Conservation (phyloP, 2,888 invertebrate genomes). For the Hydriomena furcata region DNA sequence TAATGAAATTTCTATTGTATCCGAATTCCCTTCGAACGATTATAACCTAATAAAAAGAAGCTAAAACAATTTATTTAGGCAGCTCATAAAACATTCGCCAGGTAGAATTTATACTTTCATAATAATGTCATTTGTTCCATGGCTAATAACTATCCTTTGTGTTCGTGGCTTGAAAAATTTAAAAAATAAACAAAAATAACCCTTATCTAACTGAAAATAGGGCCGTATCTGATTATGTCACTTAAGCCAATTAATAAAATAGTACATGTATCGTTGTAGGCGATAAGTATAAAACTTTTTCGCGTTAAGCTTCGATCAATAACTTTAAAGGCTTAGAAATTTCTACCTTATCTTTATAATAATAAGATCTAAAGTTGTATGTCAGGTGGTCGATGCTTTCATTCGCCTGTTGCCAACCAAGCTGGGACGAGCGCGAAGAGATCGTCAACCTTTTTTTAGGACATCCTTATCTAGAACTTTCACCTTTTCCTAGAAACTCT, state of each 20-base stretch:
- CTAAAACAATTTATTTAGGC: conserved; percentile 20
- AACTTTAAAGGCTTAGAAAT: conserved; percentile 45
- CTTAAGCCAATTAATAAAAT: conserved; percentile 65
- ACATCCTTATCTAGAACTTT: conserved; percentile 63
- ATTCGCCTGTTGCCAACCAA: conserved; percentile 77
- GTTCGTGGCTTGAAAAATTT: conserved; percentile 1
- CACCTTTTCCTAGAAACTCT: conserved; percentile 51
- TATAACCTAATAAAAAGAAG: conserved; percentile 24
- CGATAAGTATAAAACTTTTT: conserved; percentile 78
- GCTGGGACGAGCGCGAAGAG: conserved; percentile 56
- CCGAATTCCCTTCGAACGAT: conserved; percentile 22
- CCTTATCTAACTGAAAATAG: conserved; percentile 20
- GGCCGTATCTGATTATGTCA: conserved; percentile 33
- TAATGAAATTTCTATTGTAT: conserved; percentile 26
- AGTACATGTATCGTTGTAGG: conserved; percentile 61
- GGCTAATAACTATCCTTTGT: conserved; percentile 2
- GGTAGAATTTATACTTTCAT: conserved; percentile 11
- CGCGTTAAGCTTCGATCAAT: conserved; percentile 79
- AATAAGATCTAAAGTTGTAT: conserved; percentile 41
- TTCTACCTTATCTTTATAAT: accelerated
- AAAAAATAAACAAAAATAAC: conserved; percentile 4
- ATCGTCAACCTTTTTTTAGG: conserved; percentile 76
- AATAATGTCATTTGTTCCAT: conserved; percentile 16
- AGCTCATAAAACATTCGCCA: conserved; percentile 14
- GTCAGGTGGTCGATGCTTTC: conserved; percentile 51